Conservation (phyloP, 2,888 invertebrate genomes). For the Archips xylosteana region DNA sequence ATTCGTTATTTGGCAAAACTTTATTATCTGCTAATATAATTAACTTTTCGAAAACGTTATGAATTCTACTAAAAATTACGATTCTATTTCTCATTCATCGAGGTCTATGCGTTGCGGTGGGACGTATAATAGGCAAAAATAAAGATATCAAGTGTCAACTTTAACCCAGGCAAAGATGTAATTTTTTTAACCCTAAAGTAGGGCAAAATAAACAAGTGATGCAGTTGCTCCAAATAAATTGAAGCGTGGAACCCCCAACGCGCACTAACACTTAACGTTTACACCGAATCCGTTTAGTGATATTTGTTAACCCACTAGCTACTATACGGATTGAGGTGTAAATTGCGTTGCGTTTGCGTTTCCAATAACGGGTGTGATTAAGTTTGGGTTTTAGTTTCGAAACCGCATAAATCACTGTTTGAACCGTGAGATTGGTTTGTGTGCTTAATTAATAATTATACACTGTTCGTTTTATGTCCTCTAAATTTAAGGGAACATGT, state of each 20-base stretch:
- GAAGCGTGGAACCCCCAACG: neutral
- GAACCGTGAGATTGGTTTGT: constrained; percentile 6
- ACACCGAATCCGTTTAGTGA: neutral
- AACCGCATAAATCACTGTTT: constrained; percentile 43
- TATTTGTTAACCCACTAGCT: neutral
- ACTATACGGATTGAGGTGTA: constrained; percentile 12
- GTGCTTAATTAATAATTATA: constrained; percentile 6
- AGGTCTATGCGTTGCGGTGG: too few species aligned
- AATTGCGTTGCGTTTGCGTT: constrained; percentile 55
- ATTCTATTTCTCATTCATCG: too few species aligned
- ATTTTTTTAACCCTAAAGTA: too few species aligned
- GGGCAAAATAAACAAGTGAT: too few species aligned
- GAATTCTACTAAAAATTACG: too few species aligned
- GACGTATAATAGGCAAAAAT: too few species aligned
- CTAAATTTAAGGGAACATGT: too few species aligned
- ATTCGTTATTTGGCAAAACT: too few species aligned
- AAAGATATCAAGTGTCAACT: too few species aligned
- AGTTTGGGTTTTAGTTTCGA: constrained; percentile 38
- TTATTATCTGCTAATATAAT: neutral
- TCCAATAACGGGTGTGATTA: constrained; percentile 62
- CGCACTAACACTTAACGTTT: neutral
- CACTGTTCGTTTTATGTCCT: too few species aligned
- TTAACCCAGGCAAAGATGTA: too few species aligned
- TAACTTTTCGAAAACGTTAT: neutral
- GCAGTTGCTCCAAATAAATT: neutral